Evolutionary conservation across 2,797 vertebrate species (phyloP), one percentile per base, ranked within the genome.

Genomic region (Danionella dracula): DNA sequence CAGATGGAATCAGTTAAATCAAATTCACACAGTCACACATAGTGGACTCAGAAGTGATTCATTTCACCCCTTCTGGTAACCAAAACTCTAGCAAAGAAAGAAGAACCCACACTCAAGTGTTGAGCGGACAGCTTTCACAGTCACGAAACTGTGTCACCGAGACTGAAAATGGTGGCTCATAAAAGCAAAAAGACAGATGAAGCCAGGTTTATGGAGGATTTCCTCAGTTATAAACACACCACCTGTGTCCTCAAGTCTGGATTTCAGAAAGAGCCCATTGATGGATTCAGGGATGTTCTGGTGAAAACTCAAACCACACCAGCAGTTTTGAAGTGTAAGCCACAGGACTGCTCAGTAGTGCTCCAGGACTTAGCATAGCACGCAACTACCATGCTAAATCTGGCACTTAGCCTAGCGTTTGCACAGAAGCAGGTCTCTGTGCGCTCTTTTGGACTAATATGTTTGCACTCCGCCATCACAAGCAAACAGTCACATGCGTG

Each of bases 1-100:
- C 65, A 68, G 32, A 45, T 66, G 69, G 61, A 60, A 38, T 8
- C 64, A 44, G 53, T 76, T 69, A 68, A 59, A 38, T 3, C 13
- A 4, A 10, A 29, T 29, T 19, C 40, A 27, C 17, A 37, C 6
- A 23, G 11, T 11, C 11, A 49, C 27, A 34, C 8, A 29, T 27
- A 15, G 10, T 66, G 41, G 31, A 61, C 5, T 32, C 19, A 23
- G 37, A 1, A 21, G 65, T 75, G 29, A 19, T 29, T 53, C 20
- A 40, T 12, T 65, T 51, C 29, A 21, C 13, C 41, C 48, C 21
- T 61, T 60, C 66, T 44, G 46, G 41, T 19, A 27, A 34, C 16
- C 0, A 13, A 53, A 54, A 31, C 16, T 13, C 16, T 17, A n/a
- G 23, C 17, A 21, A 2, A 5, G 9, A 21, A 7, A 19, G 62